Evolutionary conservation across 2,888 invertebrate genomes (phyloP).

Genomic region (Anarsia innoxiella): DNA sequence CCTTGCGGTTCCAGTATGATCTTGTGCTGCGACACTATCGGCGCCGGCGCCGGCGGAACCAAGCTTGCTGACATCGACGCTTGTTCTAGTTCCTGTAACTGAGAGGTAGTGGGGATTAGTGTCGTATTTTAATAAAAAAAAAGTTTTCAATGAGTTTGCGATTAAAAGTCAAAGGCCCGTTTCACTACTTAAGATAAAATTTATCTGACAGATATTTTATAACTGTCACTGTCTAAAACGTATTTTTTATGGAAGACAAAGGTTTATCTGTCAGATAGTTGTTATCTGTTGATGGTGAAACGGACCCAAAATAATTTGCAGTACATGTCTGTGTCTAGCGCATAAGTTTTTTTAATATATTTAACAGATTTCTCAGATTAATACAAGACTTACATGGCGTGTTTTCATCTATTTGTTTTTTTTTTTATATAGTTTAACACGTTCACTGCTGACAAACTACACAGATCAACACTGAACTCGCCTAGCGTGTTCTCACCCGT

Average conservation of each 20-base stretch:
- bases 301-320: no score
- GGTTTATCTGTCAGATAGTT: no score
- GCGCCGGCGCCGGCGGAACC: conserved; percentile 12
- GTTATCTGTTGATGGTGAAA: no score
- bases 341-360: no score
- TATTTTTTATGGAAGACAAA: no score
- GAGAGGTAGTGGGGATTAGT: no score
- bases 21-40: conserved; percentile 25
- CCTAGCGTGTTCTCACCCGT: neutral
- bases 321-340: no score
- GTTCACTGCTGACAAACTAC: neutral
- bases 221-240: no score
- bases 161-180: neutral
- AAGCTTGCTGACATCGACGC: no score
- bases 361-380: no score
- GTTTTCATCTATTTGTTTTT: neutral
- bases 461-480: neutral
- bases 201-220: neutral
- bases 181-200: neutral
- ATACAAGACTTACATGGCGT: neutral
- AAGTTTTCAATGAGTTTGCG: neutral
- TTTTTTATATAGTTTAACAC: no score
- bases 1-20: conserved; percentile 38
- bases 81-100: conserved; percentile 38
- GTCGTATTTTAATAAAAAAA: no score